Conservation (phyloP, 2,797 vertebrate species). For the Avahi laniger region DNA sequence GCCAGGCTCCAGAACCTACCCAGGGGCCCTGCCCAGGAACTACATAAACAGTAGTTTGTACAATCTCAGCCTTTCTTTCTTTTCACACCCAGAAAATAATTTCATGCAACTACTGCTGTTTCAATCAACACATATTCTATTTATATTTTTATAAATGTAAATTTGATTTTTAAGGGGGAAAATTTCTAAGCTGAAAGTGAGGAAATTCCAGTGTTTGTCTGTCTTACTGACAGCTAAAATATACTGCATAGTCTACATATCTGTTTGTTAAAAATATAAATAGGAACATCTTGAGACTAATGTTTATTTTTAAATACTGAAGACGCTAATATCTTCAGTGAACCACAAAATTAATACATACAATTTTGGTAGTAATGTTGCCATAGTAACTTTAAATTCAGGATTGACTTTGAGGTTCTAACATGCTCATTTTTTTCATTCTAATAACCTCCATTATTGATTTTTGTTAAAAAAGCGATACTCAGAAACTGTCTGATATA, state of each 20-base stretch:
- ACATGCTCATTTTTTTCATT: constrained; percentile 28
- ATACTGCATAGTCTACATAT: background rate
- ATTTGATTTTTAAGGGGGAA: constrained; percentile 18
- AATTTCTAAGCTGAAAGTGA: constrained; percentile 27
- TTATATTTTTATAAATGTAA: constrained; percentile 61
- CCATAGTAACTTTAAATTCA: constrained; percentile 62
- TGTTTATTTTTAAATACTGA: constrained; percentile 71
- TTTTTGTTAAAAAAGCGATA: constrained; percentile 41
- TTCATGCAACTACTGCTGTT: constrained; percentile 4
- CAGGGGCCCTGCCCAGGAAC: fast-evolving
- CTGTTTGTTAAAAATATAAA: constrained; percentile 66
- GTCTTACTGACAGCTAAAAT: constrained; percentile 54
- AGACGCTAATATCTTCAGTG: constrained; percentile 56
- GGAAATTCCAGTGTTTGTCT: constrained; percentile 56
- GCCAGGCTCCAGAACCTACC: fast-evolving
- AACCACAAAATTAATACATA: constrained; percentile 62
- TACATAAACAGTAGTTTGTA: background rate
- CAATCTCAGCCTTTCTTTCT: background rate
- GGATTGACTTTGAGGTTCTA: constrained; percentile 15
- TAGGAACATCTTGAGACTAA: constrained; percentile 50
- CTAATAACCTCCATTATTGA: constrained; percentile 41
- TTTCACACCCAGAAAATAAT: constrained; percentile 45
- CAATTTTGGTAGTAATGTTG: constrained; percentile 58
- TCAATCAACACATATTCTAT: constrained; percentile 54
- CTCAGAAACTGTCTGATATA: background rate